phyloP scores from a whole-genome alignment of 2,888 invertebrate species.

The Ypsolopha sequella region DNA sequence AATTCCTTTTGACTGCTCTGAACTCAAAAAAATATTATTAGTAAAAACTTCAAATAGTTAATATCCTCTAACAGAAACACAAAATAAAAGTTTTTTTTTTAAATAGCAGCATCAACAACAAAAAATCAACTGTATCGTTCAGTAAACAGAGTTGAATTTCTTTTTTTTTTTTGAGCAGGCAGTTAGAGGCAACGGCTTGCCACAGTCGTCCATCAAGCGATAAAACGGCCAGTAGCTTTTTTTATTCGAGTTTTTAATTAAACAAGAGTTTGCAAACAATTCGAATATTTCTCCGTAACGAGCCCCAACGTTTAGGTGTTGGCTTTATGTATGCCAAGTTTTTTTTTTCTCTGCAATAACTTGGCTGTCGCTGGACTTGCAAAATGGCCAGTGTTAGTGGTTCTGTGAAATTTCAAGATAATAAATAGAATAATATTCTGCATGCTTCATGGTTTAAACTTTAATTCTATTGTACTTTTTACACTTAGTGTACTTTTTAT shows the following conservation, averaged over 20 bases:
- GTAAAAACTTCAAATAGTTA: constrained; percentile 3
- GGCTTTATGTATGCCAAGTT: constrained; percentile 18
- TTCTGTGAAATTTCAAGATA: neutral
- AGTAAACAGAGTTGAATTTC: constrained; percentile 20
- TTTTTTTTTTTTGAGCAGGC: constrained; percentile 15
- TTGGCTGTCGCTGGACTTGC: neutral
- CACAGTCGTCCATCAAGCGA: constrained; percentile 48
- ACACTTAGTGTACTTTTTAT: neutral
- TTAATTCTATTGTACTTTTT: neutral
- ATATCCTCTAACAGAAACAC: constrained; percentile 9
- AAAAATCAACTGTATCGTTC: neutral
- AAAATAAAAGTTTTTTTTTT: neutral
- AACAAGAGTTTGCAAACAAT: constrained; percentile 35
- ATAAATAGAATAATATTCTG: too few species aligned
- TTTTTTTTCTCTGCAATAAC: neutral
- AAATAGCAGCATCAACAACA: neutral
- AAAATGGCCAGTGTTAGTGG: neutral
- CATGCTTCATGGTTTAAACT: neutral
- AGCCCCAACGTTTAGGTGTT: constrained; percentile 25
- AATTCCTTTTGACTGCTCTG: neutral
- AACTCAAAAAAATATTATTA: neutral
- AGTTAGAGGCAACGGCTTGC: neutral
- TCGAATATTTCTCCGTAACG: constrained; percentile 45
- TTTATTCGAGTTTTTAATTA: constrained; percentile 68
- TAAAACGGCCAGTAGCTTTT: constrained; percentile 56